Conservation (phyloP, 2,888 invertebrate species). For the Margaritifera margaritifera region DNA sequence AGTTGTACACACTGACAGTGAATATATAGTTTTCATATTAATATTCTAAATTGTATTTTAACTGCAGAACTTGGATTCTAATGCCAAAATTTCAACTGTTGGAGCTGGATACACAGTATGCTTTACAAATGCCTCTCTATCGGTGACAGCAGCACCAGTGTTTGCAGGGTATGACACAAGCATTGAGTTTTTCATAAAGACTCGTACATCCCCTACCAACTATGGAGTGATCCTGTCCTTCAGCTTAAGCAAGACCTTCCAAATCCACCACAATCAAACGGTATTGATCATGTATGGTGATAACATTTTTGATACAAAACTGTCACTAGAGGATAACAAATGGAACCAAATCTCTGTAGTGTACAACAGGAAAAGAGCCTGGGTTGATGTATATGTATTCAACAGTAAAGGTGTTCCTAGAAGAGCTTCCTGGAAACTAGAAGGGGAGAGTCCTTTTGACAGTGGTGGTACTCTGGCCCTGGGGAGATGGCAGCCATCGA, state of each 20-base stretch:
- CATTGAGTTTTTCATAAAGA: constrained; percentile 38
- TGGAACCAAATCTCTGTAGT: constrained; percentile 37
- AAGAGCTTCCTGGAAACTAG: too few relatives aligned
- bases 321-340: constrained; percentile 20
- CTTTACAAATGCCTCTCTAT: constrained; percentile 33
- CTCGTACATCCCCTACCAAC: constrained; percentile 20
- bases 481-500: constrained; percentile 40
- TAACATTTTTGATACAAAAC: constrained; percentile 12
- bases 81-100: background rate
- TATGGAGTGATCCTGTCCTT: constrained; percentile 40
- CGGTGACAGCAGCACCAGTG: constrained; percentile 9
- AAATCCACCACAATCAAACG: constrained; percentile 12
- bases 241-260: constrained; percentile 22
- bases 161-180: constrained; percentile 17
- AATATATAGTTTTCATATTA: too few relatives aligned
- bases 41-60: too few relatives aligned
- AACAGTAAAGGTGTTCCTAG: too few relatives aligned
- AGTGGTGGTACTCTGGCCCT: constrained; percentile 32
- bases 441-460: constrained; percentile 1
- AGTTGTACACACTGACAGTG: too few relatives aligned
- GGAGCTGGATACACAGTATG: constrained; percentile 33
- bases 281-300: constrained; percentile 13
- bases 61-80: too few relatives aligned
- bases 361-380: constrained; percentile 4
- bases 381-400: background rate